phyloP scores from a whole-genome alignment of 2,888 invertebrate species.

The Cataglyphis cursor region DNA sequence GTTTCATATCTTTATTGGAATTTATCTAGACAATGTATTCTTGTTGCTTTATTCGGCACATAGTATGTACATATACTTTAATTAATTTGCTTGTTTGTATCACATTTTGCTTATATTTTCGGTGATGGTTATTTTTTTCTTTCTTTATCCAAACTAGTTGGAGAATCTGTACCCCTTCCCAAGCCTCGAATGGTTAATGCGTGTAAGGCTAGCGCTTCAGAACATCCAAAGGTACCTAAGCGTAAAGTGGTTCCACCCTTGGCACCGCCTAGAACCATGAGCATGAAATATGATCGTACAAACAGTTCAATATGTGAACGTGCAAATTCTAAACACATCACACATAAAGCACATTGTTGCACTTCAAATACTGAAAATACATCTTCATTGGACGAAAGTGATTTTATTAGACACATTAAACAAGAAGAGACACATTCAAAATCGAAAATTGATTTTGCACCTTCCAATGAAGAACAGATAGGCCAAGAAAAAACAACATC shows the following conservation, averaged over 20 bases:
- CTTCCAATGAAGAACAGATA: neutral
- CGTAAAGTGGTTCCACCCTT: constrained; percentile 62
- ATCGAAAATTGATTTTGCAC: neutral
- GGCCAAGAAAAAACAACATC: neutral
- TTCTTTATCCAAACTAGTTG: constrained; percentile 68
- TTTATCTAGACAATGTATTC: neutral
- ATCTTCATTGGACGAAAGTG: neutral
- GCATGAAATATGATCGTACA: constrained; percentile 27
- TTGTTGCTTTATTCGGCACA: neutral
- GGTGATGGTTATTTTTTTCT: constrained; percentile 74
- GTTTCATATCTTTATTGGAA: neutral
- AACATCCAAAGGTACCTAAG: constrained; percentile 58
- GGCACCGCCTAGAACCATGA: constrained; percentile 54
- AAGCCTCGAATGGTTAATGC: constrained; percentile 77
- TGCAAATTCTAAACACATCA: neutral
- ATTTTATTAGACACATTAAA: neutral
- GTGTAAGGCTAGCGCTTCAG: constrained; percentile 34
- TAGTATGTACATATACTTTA: constrained; percentile 12
- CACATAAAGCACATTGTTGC: neutral
- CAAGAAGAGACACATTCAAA: neutral
- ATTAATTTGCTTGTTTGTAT: constrained; percentile 6
- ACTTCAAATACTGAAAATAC: neutral
- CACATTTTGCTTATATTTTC: constrained; percentile 24
- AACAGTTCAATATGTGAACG: constrained; percentile 38
- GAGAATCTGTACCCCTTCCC: constrained; percentile 79